phyloP scores from a whole-genome alignment of 92 coral and sea anemone genomes.

The Galaxea fascicularis region DNA sequence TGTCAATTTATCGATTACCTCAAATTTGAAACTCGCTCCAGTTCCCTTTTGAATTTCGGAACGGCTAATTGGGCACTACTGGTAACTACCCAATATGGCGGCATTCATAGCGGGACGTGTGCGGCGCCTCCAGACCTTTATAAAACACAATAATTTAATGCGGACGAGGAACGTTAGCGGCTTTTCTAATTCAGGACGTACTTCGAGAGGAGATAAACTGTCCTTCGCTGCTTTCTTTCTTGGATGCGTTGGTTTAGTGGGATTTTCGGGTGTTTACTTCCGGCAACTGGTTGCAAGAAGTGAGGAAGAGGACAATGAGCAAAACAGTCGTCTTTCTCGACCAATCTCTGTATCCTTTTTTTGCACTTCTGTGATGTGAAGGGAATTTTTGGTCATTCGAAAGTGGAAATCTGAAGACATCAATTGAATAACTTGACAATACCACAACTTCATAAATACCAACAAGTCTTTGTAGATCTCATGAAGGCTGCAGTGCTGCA shows the following conservation, averaged over 20 bases:
- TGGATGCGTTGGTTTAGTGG: constrained; percentile 41
- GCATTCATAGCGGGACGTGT: neutral
- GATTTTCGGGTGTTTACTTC: constrained; percentile 42
- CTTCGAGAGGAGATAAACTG: neutral
- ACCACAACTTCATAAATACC: no score
- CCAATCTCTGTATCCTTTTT: constrained; percentile 22
- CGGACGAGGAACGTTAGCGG: neutral
- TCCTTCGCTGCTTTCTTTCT: constrained; percentile 26
- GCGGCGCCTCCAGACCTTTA: neutral
- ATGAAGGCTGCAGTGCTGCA: no score
- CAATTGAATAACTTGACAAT: no score
- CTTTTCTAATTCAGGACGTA: constrained; percentile 1
- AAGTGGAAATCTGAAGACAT: neutral
- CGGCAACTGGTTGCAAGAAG: neutral
- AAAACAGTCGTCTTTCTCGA: neutral
- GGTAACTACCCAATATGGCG: neutral
- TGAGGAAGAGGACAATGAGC: neutral
- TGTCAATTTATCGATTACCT: no score
- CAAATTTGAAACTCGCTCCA: no score
- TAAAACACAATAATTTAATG: neutral
- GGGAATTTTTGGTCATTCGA: neutral
- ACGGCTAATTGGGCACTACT: neutral
- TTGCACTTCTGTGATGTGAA: neutral
- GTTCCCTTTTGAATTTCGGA: no score
- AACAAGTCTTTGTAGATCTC: no score